Conservation (phyloP, 2,113 vertebrate species). For the Eira barbara region DNA sequence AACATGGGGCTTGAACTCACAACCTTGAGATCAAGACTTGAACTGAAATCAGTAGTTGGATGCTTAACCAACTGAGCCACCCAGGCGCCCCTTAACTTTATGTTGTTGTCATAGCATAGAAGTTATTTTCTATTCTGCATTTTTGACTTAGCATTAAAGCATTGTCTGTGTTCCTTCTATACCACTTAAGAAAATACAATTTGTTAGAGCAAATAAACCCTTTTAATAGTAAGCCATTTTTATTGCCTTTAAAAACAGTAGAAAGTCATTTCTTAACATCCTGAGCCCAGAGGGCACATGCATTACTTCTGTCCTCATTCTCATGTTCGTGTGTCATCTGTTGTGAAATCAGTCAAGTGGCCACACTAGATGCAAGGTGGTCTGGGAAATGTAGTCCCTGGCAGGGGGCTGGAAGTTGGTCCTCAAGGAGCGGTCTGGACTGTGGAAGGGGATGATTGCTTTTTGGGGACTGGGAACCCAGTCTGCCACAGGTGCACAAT, state of each 20-base stretch:
- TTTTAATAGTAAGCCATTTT: background rate
- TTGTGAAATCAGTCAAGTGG: background rate
- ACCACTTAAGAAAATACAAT: background rate
- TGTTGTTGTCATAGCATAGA: background rate
- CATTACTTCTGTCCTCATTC: background rate
- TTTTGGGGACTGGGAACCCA: background rate
- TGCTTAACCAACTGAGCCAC: too few relatives aligned
- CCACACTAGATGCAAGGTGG: background rate
- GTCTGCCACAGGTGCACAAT: background rate
- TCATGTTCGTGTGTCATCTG: background rate
- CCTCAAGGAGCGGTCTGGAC: background rate
- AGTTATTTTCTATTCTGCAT: background rate
- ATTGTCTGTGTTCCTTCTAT: background rate
- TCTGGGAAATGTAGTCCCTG: background rate
- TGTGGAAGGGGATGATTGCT: background rate
- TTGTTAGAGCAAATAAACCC: background rate
- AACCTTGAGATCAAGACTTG: too few relatives aligned
- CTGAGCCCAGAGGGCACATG: background rate
- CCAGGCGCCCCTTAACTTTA: too few relatives aligned
- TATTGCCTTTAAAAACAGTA: constrained; percentile 22
- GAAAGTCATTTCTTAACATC: background rate
- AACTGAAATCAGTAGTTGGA: too few relatives aligned
- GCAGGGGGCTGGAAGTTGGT: background rate
- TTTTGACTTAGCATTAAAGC: background rate
- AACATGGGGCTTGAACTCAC: too few relatives aligned